Conservation (phyloP, 2,113 vertebrate genomes). For the Stegostoma tigrinum region DNA sequence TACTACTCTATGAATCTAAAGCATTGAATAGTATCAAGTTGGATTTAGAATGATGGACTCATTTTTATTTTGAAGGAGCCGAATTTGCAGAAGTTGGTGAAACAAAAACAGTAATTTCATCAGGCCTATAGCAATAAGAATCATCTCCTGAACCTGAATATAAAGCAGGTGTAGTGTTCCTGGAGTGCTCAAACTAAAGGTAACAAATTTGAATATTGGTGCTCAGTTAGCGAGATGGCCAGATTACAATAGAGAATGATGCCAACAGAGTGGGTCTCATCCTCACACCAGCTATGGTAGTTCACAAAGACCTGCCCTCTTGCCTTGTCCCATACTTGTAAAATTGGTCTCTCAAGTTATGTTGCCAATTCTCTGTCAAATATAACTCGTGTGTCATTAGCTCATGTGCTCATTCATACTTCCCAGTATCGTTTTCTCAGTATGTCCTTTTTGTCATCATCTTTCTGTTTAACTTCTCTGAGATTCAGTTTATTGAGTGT, state of each 20-base stretch:
- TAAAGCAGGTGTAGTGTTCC: not conserved
- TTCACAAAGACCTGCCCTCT: no score
- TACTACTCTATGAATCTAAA: no score
- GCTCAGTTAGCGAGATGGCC: no score
- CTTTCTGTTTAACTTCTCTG: not conserved
- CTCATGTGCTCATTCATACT: not conserved
- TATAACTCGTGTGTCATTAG: not conserved
- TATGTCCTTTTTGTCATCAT: not conserved
- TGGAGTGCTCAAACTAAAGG: no score
- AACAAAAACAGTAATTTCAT: not conserved
- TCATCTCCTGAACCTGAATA: not conserved
- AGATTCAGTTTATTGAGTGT: not conserved
- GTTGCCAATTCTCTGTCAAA: no score
- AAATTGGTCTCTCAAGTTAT: no score
- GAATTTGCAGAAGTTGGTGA: not conserved
- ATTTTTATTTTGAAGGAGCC: not conserved
- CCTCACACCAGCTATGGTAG: no score
- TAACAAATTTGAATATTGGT: no score
- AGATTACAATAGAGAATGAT: no score
- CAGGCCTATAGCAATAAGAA: not conserved
- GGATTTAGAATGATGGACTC: not conserved
- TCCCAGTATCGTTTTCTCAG: not conserved
- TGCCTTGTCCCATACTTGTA: no score
- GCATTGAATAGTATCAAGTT: not conserved
- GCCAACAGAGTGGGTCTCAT: no score